Base-by-base conservation (phyloP, 2,888 invertebrate species). In the Vannuccia rotundouncinata region DNA sequence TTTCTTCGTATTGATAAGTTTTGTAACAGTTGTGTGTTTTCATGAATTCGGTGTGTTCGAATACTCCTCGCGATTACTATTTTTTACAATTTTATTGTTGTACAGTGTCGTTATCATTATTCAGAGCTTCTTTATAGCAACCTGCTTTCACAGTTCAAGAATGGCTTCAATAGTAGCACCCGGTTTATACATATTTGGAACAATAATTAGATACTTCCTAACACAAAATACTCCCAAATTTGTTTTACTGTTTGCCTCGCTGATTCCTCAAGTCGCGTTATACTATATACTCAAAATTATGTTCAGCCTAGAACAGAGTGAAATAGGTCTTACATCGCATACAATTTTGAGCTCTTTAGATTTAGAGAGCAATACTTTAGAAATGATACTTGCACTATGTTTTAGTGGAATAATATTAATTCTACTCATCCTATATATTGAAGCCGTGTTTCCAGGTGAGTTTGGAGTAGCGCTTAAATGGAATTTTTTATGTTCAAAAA, bases 391-490 rank as follows among this genome's bases (percentile, higher is more conserved):
- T 22, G 25, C 66, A 22, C 5, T n/a, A 22, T 13, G 5, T 13
- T 66, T 66, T 2, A 66, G 10, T 79, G 66, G 76, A 29, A 25
- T 81, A n/a, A 31, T 79, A 27, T 79, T 81, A 31, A 25, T 82
- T 22, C 10, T 76, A 59, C 10, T 81, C 1, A 76, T 77, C 1
- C 76, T 29, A 30, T 82, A 82, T 59, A 45, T 82, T n/a, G 82
- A 82, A 59, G 59, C 74, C 17, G 59, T 82, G 2, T 74, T 73
- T 28, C 82, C 82, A n/a, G 82, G 82, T n/a, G 79, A 82, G 30
- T 79, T 59, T 79, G 82, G 82, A 29, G 78, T 81, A 17, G 76
- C 81, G 0, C 59, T 76, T 45, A 76, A 66, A 5, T 82, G 82
- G 82, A 28, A 81, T 74, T 82, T 79, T 31, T 29, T 29, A 5